These are phyloP conservation scores for Platycnemis pennipes DNA, from an alignment of 2,888 invertebrate species.

Conservation along the genomic window DNA sequence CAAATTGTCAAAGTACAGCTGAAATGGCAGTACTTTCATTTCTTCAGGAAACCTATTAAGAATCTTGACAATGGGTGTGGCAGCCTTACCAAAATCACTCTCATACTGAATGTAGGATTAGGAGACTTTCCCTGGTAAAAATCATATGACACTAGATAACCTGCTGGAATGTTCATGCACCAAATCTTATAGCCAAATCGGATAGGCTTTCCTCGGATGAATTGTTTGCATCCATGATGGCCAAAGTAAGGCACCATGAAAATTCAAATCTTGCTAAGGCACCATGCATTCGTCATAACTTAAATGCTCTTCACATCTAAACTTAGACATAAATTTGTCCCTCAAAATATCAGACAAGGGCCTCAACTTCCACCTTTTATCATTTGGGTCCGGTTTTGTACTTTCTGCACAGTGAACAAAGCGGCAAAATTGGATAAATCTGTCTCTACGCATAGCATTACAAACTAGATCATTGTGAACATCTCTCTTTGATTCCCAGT, in stretches of 20 bases:
- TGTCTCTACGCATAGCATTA: neutral
- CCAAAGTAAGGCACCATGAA: too few relatives aligned
- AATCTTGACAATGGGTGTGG: too few relatives aligned
- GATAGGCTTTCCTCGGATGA: neutral
- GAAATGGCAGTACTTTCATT: too few relatives aligned
- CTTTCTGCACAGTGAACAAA: neutral
- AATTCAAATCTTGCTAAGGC: too few relatives aligned
- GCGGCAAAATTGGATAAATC: neutral
- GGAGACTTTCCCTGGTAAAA: neutral
- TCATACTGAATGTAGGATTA: too few relatives aligned
- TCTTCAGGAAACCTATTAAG: neutral
- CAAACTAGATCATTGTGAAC: neutral
- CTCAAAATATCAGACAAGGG: neutral
- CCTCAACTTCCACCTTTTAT: neutral
- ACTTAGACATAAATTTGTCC: slow-evolving; percentile 9
- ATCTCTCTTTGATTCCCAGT: too few relatives aligned
- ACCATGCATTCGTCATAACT: neutral
- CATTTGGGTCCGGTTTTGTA: neutral
- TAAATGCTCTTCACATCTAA: neutral
- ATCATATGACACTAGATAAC: neutral
- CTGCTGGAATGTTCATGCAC: neutral
- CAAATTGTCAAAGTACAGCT: too few relatives aligned
- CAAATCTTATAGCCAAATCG: neutral
- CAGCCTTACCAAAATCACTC: too few relatives aligned
- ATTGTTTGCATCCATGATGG: neutral